Evolutionary conservation across 2,888 invertebrate genomes (phyloP), one percentile per base, ranked within the genome.

Genomic region (Pilophorus perplexus): DNA sequence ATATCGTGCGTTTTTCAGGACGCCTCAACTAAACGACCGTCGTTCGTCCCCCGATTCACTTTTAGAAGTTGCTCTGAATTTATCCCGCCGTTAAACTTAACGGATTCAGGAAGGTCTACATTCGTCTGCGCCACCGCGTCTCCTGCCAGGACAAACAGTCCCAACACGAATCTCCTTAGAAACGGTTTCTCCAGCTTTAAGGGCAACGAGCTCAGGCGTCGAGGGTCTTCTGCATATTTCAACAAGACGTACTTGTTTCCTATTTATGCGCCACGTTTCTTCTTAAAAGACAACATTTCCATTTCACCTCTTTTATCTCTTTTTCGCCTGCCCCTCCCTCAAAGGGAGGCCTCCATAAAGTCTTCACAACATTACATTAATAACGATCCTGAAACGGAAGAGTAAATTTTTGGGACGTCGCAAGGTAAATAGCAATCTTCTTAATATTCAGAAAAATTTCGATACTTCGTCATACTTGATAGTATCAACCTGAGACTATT

Each of bases 221-320:
- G n/a, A n/a, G n/a, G n/a, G n/a, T n/a, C 38, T 52, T n/a, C 27
- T 55, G 55, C 55, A 55, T 55, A 55, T 55, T 55, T 55, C 55
- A 55, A 33, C n/a, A 5, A 33, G 37, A 8, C 37, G 38, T 37
- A n/a, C n/a, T 37, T 33, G 55, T 55, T 55, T 14, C n/a, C 55
- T 55, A 55, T 55, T 55, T 55, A 55, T 55, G 38, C 22, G 27
- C 10, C 18, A 12, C 37, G 37, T 37, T 55, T 55, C 33, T 33
- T 55, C 6, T 20, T 33, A 20, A 55, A 55, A 38, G 33, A 38
- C 27, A 37, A 33, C 55, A 55, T 55, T 37, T 55, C 55, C 55
- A 55, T 55, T 55, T 55, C 37, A 22, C 55, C 55, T 22, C 14
- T 8, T 38, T 38, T 46, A 2, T 23, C 23, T 46, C 25, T 1